phyloP scores from a whole-genome alignment of 1,140 invertebrate species.

The Leucophenga varia region DNA sequence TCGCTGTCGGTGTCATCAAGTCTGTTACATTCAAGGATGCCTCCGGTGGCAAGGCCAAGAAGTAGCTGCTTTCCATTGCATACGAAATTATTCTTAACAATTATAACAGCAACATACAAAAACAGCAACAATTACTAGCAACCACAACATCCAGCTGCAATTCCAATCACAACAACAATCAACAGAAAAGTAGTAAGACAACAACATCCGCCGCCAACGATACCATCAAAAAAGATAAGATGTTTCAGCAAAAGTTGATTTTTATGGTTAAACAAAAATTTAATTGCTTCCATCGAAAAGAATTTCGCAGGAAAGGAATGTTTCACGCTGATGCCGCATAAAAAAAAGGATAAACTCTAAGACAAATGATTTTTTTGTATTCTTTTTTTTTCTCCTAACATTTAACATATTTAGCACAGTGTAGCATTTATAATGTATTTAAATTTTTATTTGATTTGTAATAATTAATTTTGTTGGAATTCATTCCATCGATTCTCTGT shows the following conservation, averaged over 20 bases:
- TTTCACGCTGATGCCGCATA: constrained; percentile 37
- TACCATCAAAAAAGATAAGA: constrained; percentile 46
- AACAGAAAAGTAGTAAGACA: constrained; percentile 40
- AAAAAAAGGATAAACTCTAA: constrained; percentile 17
- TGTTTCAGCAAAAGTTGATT: constrained; percentile 47
- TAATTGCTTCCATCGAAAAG: constrained; percentile 57
- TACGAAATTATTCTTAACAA: constrained; percentile 18
- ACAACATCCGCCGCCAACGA: no score
- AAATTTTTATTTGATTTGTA: constrained; percentile 24
- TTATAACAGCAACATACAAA: constrained; percentile 24
- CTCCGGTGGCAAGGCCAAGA: constrained; percentile 84
- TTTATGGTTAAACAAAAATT: constrained; percentile 43
- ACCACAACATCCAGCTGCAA: constrained; percentile 23
- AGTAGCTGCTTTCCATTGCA: constrained; percentile 66
- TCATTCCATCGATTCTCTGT: constrained; percentile 28
- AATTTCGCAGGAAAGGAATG: constrained; percentile 57
- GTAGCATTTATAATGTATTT: constrained; percentile 37
- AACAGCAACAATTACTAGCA: constrained; percentile 28
- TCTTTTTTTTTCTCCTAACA: constrained; percentile 33
- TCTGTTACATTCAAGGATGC: constrained; percentile 81
- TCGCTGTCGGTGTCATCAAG: constrained; percentile 98
- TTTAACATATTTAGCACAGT: constrained; percentile 36
- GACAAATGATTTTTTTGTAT: constrained; percentile 3
- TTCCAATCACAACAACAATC: constrained; percentile 23
- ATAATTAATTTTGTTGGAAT: constrained; percentile 38